Percentiles rank a stretch among this genome's conserved stretches.
Evolutionary conservation across 2,113 vertebrate genomes (phyloP).

Genomic region (Plecturocebus donacophilus): DNA sequence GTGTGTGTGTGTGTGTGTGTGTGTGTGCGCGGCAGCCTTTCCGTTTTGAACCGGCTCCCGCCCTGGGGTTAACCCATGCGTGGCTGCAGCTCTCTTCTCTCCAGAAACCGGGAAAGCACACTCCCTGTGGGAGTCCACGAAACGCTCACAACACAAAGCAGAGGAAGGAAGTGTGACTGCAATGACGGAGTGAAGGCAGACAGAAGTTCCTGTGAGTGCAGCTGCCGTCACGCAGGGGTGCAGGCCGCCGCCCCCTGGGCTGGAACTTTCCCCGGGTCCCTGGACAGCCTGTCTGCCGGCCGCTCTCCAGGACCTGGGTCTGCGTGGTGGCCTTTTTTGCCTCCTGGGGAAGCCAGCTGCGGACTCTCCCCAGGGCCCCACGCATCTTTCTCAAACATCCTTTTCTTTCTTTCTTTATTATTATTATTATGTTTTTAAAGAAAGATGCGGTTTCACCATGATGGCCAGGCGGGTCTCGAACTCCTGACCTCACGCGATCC

Average conservation of each 20-base stretch:
- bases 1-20: too few species aligned
- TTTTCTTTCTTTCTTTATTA: too few species aligned
- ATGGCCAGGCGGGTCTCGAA: too few species aligned
- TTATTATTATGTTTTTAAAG: too few species aligned
- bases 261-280: fast-evolving
- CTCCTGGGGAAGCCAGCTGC: fast-evolving
- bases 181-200: fast-evolving
- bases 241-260: fast-evolving
- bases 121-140: fast-evolving
- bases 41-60: fast-evolving
- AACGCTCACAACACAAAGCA: fast-evolving
- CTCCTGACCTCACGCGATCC: too few species aligned
- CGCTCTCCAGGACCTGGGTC: fast-evolving
- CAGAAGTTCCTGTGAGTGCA: fast-evolving
- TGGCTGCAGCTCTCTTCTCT: fast-evolving
- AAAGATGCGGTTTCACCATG: too few species aligned
- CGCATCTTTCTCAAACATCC: too few species aligned
- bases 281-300: fast-evolving
- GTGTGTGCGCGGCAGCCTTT: too few species aligned
- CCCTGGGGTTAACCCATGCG: fast-evolving
- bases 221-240: fast-evolving
- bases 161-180: background rate
- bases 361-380: fast-evolving
- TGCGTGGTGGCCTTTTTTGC: fast-evolving
- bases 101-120: background rate